Base-by-base conservation (phyloP, 1,140 invertebrate genomes). In the Thrips palmi region DNA sequence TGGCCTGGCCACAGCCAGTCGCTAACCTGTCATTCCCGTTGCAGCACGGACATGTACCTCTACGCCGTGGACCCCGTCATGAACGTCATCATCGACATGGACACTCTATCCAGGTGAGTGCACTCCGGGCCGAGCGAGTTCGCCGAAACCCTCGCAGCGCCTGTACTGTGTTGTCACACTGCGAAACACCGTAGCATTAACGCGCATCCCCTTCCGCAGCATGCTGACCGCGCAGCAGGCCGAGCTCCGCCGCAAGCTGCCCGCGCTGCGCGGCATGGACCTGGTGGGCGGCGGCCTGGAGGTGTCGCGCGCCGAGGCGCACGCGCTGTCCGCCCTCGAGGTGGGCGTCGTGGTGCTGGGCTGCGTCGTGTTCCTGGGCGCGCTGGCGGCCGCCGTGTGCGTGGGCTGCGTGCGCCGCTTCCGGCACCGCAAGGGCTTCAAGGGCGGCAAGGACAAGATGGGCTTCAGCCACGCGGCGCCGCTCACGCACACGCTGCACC, bases 61-160 rank as follows among this genome's bases (percentile, higher is more conserved):
- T 86, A 87, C 49, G 82, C 77, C 1, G 75, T 86, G 5, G 79
- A 86, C 58, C 77, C 74, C 2, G 56, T 73, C 36, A 71, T 78
- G 1, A 85, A 87, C 51, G 64, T 75, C 1, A 73, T 87, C 39
- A 66, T 86, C 32, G 78, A 86, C 50, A 81, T 77, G 64, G 76
- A 80, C 33, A 67, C 70, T 1, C 49, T 86, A 17, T 68, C 81
- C 54, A 71, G 67, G 77, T 82, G 63, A 70, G 64, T 54, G 21
- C 48, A 52, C 34, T 44, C 47, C 25, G 37, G 53, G 41, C 44
- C 49, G 3, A 47, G n/a, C n/a, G n/a, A n/a, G n/a, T n/a, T n/a
- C n/a, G n/a, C n/a, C n/a, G n/a, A n/a, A n/a, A n/a, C n/a, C n/a
- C n/a, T n/a, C n/a, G n/a, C n/a, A n/a, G n/a, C n/a, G n/a, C n/a